These are phyloP conservation scores for Plectrocnemia conspersa DNA, from an alignment of 1,140 invertebrate species.

Conservation along the genomic window DNA sequence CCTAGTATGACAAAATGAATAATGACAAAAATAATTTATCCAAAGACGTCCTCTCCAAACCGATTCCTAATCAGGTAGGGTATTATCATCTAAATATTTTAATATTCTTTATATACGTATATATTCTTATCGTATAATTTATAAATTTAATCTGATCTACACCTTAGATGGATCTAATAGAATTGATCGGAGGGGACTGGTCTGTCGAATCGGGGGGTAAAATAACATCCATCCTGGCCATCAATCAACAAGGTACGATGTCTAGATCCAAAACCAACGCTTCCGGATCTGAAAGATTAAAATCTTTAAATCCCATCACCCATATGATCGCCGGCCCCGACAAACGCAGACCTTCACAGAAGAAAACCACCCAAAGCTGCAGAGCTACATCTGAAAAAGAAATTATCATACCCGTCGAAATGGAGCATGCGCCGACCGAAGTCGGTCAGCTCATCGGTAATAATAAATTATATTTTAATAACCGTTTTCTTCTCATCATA, in stretches of 20 bases:
- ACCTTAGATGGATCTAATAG: slow-evolving; percentile 11
- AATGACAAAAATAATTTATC: too few species aligned
- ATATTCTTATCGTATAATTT: too few species aligned
- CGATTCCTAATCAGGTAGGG: too few species aligned
- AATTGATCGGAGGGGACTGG: slow-evolving; percentile 15
- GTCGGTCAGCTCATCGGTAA: slow-evolving; percentile 6
- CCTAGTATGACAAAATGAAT: too few species aligned
- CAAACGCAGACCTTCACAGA: not conserved
- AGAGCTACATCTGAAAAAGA: slow-evolving; percentile 2
- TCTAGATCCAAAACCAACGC: not conserved
- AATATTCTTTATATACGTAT: too few species aligned
- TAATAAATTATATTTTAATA: not conserved
- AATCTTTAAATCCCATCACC: slow-evolving; percentile 15
- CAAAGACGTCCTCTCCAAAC: too few species aligned
- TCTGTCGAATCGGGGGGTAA: slow-evolving; percentile 8
- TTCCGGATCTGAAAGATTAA: slow-evolving; percentile 4
- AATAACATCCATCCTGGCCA: not conserved
- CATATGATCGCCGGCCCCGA: slow-evolving; percentile 7
- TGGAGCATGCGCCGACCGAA: not conserved
- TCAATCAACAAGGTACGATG: not conserved
- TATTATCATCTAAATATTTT: too few species aligned
- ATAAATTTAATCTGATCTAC: too few species aligned
- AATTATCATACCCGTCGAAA: slow-evolving; percentile 1
- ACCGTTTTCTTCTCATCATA: not conserved
- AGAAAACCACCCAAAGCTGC: not conserved